phyloP scores from a whole-genome alignment of 2,113 vertebrate species.

The Siniperca chuatsi region DNA sequence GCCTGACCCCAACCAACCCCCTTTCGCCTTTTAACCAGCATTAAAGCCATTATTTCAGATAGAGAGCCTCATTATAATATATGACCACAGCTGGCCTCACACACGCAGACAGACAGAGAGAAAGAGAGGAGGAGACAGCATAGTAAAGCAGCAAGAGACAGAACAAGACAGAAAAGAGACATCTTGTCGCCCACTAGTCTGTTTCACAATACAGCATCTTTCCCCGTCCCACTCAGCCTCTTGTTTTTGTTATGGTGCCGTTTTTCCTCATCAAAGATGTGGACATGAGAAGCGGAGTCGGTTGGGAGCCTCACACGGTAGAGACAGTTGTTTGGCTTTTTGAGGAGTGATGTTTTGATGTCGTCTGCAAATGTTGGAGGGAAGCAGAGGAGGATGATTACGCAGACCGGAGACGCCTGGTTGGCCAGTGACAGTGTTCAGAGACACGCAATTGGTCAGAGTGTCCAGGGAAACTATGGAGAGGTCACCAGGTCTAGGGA shows the following conservation, averaged over 20 bases:
- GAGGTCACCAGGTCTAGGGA: conserved; percentile 36
- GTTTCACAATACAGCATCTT: conserved; percentile 74
- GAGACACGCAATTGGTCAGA: conserved; percentile 43
- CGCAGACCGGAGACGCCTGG: conserved; percentile 42
- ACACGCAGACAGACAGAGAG: conserved; percentile 7
- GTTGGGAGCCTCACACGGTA: conserved; percentile 5
- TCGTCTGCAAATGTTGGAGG: conserved; percentile 49
- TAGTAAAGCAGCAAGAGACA: conserved; percentile 14
- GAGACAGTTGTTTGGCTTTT: conserved; percentile 44
- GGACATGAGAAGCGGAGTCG: conserved; percentile 14
- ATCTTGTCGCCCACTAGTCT: conserved; percentile 54
- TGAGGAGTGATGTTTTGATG: conserved; percentile 61
- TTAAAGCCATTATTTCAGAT: conserved; percentile 72
- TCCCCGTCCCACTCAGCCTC: conserved; percentile 26
- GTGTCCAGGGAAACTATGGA: conserved; percentile 8
- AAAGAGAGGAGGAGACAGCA: conserved; percentile 7
- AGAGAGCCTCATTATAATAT: conserved; percentile 72
- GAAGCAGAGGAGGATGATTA: conserved; percentile 45
- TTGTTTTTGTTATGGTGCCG: conserved; percentile 63
- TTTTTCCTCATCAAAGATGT: conserved; percentile 53
- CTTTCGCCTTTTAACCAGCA: conserved; percentile 65
- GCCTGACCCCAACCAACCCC: conserved; percentile 60
- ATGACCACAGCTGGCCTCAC: conserved; percentile 69
- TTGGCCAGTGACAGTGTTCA: conserved; percentile 37
- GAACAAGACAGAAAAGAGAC: conserved; percentile 36